These are phyloP conservation scores for Lamproptera curius DNA, from an alignment of 2,888 invertebrate species.

Conservation along the genomic window DNA sequence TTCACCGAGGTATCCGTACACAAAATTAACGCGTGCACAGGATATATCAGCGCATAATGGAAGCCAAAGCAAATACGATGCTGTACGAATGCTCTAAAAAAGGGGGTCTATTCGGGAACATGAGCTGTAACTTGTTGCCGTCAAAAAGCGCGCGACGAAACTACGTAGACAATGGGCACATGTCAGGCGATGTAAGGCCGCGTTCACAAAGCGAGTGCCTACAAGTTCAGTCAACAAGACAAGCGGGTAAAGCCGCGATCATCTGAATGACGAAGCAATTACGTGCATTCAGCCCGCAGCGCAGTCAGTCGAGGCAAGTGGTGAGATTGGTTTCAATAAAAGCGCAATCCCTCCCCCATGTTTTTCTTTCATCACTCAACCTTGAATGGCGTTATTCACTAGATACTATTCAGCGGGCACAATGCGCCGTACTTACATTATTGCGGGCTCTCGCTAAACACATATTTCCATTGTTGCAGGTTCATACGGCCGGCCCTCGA, in stretches of 20 bases:
- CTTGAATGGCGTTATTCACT: conserved; percentile 66
- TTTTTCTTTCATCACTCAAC: conserved; percentile 73
- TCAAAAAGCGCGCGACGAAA: conserved; percentile 50
- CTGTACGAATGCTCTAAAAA: too few species aligned
- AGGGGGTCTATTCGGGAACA: conserved; percentile 30
- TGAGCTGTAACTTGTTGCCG: conserved; percentile 48
- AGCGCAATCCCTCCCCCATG: conserved; percentile 70
- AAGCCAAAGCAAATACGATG: conserved; percentile 31
- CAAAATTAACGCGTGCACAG: background rate
- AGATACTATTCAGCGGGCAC: conserved; percentile 31
- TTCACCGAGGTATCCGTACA: background rate
- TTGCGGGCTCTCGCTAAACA: conserved; percentile 27
- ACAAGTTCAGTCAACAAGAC: conserved; percentile 68
- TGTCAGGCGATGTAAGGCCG: conserved; percentile 57
- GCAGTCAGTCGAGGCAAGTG: conserved; percentile 71
- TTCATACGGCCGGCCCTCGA: conserved; percentile 21
- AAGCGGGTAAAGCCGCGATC: conserved; percentile 64
- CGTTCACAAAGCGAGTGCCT: conserved; percentile 59
- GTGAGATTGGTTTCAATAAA: conserved; percentile 76
- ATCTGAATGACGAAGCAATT: conserved; percentile 76
- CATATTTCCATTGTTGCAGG: conserved; percentile 47
- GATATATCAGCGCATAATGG: conserved; percentile 17
- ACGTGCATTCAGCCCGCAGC: conserved; percentile 66
- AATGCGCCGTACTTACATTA: conserved; percentile 29
- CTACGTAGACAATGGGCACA: conserved; percentile 56